Evolutionary conservation across 2,888 invertebrate genomes (phyloP).

Genomic region (Tipula helvola): DNA sequence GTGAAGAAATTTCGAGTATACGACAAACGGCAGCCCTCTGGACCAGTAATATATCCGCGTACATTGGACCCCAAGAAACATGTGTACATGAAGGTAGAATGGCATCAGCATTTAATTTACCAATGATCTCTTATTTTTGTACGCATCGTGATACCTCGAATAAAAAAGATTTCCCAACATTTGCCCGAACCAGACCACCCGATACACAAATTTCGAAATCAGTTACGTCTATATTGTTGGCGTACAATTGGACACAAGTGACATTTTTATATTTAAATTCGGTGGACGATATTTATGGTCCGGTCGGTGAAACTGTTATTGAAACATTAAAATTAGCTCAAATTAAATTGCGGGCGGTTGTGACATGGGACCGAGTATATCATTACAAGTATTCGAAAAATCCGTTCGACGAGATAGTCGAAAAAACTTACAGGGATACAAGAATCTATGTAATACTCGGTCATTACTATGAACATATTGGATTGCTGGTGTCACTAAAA

Average conservation of each 20-base stretch:
- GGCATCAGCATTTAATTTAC: slow-evolving; percentile 86
- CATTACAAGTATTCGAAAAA: slow-evolving; percentile 74
- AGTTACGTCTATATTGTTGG: slow-evolving; percentile 69
- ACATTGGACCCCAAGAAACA: slow-evolving; percentile 71
- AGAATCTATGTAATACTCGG: slow-evolving; percentile 86
- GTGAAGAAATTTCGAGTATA: slow-evolving; percentile 78
- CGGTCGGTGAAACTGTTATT: slow-evolving; percentile 66
- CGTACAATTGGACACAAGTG: slow-evolving; percentile 85
- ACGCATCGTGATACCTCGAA: slow-evolving; percentile 81
- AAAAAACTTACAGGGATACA: slow-evolving; percentile 71
- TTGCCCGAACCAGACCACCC: slow-evolving; percentile 82
- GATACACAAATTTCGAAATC: slow-evolving; percentile 90
- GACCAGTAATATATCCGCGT: slow-evolving; percentile 72
- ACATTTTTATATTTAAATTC: slow-evolving; percentile 73
- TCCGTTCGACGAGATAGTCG: slow-evolving; percentile 72
- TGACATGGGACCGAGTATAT: slow-evolving; percentile 57
- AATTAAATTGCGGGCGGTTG: slow-evolving; percentile 52
- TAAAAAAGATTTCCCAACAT: slow-evolving; percentile 78
- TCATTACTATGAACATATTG: slow-evolving; percentile 81
- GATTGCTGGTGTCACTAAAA: slow-evolving; percentile 77
- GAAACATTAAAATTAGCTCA: slow-evolving; percentile 57
- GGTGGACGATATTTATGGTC: slow-evolving; percentile 59
- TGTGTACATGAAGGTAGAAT: slow-evolving; percentile 88
- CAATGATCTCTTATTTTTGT: slow-evolving; percentile 94
- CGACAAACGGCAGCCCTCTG: slow-evolving; percentile 71